Percentiles rank a stretch among this genome's conserved stretches.
These are phyloP conservation scores for Antigone vipio DNA, from an alignment of 2,113 vertebrate genomes.

Conservation along the genomic window DNA sequence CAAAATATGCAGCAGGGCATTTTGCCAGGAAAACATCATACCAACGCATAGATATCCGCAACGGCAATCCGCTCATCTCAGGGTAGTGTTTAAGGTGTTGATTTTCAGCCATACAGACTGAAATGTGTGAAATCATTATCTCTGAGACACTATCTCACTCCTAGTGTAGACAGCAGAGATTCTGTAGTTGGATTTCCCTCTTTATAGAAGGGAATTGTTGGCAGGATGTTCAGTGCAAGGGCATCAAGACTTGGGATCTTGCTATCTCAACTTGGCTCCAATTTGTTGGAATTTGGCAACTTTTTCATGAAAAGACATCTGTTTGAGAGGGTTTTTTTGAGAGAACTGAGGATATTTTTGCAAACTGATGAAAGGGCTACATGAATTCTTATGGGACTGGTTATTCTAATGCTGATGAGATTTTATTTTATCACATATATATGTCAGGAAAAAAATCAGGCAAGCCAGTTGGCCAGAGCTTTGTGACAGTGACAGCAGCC, in stretches of 20 bases:
- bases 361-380: not conserved
- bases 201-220: not conserved
- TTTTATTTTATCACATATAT: not conserved
- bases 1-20: not conserved
- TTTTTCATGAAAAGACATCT: not conserved
- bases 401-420: not conserved
- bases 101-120: not conserved
- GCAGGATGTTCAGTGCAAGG: not conserved
- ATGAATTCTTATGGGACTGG: not conserved
- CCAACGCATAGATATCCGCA: not conserved
- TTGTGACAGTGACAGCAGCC: not conserved
- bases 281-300: not conserved
- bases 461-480: not conserved
- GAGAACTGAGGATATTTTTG: not conserved
- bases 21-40: not conserved
- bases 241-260: not conserved
- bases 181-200: not conserved
- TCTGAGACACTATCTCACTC: not conserved
- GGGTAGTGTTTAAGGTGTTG: not conserved
- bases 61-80: fast-evolving
- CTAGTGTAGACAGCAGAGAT: not conserved
- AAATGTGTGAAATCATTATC: not conserved
- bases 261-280: not conserved
- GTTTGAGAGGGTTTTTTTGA: not conserved
- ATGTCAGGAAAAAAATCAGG: not conserved